Conservation (phyloP, 2,113 vertebrate genomes). For the Polyodon spathula region DNA sequence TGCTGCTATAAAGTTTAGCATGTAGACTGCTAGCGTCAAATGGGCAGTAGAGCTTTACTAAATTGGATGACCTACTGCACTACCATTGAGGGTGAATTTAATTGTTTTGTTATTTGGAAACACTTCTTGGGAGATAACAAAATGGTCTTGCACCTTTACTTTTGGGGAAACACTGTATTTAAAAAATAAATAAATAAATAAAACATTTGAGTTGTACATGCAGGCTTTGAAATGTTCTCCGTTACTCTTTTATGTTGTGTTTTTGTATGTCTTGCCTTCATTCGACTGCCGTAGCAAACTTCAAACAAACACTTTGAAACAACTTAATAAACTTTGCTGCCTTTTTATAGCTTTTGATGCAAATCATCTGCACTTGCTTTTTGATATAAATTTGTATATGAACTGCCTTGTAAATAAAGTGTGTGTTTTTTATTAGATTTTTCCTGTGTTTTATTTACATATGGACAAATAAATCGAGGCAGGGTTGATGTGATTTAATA, state of each 20-base stretch:
- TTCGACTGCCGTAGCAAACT: constrained; percentile 41
- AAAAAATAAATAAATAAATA: no score
- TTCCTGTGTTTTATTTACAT: constrained; percentile 10
- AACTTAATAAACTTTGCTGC: constrained; percentile 56
- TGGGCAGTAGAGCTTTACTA: constrained; percentile 58
- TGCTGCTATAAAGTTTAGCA: constrained; percentile 71
- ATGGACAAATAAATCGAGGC: no score
- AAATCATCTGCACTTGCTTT: constrained; percentile 66
- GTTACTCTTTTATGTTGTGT: constrained; percentile 42
- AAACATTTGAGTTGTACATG: no score
- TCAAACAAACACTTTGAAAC: constrained; percentile 38
- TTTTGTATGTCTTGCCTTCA: constrained; percentile 35
- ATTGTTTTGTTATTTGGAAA: constrained; percentile 53
- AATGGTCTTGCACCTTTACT: constrained; percentile 70
- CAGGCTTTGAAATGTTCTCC: constrained; percentile 19
- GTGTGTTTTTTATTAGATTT: constrained; percentile 51
- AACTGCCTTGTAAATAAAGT: constrained; percentile 97
- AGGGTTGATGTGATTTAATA: no score
- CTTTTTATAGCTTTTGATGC: constrained; percentile 64
- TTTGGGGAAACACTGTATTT: constrained; percentile 71
- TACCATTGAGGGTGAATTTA: constrained; percentile 57
- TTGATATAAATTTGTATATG: constrained; percentile 67
- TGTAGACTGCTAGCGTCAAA: constrained; percentile 68
- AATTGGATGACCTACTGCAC: constrained; percentile 54
- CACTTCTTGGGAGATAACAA: constrained; percentile 60